These are phyloP conservation scores for Heliothis peltigera DNA, from an alignment of 2,888 invertebrate genomes.

Conservation along the genomic window DNA sequence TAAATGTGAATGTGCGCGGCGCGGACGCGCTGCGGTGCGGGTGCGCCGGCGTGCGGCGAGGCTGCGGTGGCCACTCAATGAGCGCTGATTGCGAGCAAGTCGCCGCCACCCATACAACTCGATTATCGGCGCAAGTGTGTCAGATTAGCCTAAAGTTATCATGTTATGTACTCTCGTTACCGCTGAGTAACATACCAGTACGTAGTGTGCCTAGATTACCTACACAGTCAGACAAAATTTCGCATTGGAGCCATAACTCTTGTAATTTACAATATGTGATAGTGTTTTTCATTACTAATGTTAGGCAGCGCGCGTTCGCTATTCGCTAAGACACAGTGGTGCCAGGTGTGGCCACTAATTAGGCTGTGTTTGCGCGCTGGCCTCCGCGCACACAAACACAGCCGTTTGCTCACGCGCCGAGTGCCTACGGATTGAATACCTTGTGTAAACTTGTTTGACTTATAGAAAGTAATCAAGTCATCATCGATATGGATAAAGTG, in stretches of 20 bases:
- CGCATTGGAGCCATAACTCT: too few species aligned
- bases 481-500: background rate
- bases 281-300: background rate
- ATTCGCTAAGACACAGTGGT: constrained; percentile 12
- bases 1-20: constrained; percentile 55
- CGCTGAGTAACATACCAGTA: too few species aligned
- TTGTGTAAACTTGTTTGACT: background rate
- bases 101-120: constrained; percentile 61
- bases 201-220: too few species aligned
- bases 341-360: constrained; percentile 60
- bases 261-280: background rate
- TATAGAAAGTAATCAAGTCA: constrained; percentile 2
- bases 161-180: constrained; percentile 15
- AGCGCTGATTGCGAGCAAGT: constrained; percentile 68
- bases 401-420: constrained; percentile 36
- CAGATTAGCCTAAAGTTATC: constrained; percentile 62
- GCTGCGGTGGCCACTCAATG: constrained; percentile 62
- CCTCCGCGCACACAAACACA: constrained; percentile 38
- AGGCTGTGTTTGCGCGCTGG: constrained; percentile 36
- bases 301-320: constrained; percentile 1
- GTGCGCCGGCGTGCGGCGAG: constrained; percentile 1
- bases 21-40: constrained; percentile 22
- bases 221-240: too few species aligned
- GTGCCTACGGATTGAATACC: constrained; percentile 6
- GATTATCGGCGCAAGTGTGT: constrained; percentile 62